These are phyloP conservation scores for Pollenia angustigena DNA, from an alignment of 2,888 invertebrate genomes.

Conservation along the genomic window DNA sequence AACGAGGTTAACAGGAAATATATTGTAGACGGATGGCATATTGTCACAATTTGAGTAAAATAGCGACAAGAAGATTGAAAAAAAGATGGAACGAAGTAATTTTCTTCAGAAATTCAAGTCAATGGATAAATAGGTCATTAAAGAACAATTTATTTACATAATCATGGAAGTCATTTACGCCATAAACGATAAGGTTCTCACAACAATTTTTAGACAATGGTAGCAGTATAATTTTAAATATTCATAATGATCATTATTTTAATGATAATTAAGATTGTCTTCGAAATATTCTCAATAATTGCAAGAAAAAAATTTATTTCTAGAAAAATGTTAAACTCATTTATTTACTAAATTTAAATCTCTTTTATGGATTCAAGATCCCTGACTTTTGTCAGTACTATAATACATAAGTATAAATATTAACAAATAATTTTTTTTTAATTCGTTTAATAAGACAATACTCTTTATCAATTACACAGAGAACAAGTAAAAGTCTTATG, in stretches of 20 bases:
- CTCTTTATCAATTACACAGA: too few relatives aligned
- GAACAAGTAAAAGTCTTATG: too few relatives aligned
- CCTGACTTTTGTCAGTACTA: too few relatives aligned
- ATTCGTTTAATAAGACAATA: too few relatives aligned
- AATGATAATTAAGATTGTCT: not conserved
- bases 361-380: too few relatives aligned
- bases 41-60: constrained; percentile 46
- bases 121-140: constrained; percentile 57
- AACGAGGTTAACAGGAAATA: constrained; percentile 60
- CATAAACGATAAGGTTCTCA: not conserved
- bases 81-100: constrained; percentile 28
- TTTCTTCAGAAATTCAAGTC: constrained; percentile 50
- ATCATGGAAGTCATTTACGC: not conserved
- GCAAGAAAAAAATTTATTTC: too few relatives aligned
- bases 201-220: not conserved
- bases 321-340: too few relatives aligned
- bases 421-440: too few relatives aligned
- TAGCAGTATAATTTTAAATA: not conserved
- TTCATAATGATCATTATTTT: not conserved
- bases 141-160: not conserved
- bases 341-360: too few relatives aligned
- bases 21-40: constrained; percentile 55
- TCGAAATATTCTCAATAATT: too few relatives aligned
- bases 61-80: constrained; percentile 18
- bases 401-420: too few relatives aligned